Evolutionary conservation across 2,797 vertebrate genomes (phyloP), one percentile per base, ranked within the genome.

Genomic region (Coilia nasus): DNA sequence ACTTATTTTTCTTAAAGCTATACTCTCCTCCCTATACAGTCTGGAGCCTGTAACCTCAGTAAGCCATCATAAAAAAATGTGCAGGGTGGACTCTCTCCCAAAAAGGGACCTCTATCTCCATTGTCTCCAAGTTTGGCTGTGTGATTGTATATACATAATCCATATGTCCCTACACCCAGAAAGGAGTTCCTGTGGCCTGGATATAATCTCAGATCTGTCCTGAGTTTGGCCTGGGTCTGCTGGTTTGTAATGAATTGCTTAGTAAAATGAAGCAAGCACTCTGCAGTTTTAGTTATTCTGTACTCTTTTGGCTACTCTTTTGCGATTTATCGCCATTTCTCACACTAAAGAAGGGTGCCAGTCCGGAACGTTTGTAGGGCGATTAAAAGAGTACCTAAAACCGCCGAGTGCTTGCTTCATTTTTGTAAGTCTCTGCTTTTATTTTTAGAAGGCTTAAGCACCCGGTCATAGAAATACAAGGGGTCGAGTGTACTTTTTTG

Each of bases 91-190:
- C 35, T 19, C 15, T 14, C 71, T 41, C 31, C 71, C 71, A 78
- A 78, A 6, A 44, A 44, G 31, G 35, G 71, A 11, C 71, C 41
- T 78, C 71, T 7, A 78, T 78, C 71, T 78, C 71, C 35, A 78
- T 78, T 21, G 35, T 78, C 71, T 44, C 50, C 50, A 78, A 21
- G 71, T 41, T 78, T 19, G 71, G 31, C 71, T 41, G 71, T 78
- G 41, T 31, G 71, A 78, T 44, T 44, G 15, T 41, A 44, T 78
- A 31, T 78, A 41, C 71, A 78, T 11, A 44, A 78, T 6, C 71
- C 71, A 78, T 44, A 78, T 78, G 71, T 78, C 17, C 17, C 17
- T 78, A 9, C 7, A 3, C 50, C 7, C 50, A 14, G 6, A 21
- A 21, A 11, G 7, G 67, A 75, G 28, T 0, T 17, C 19, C 71